Evolutionary conservation across 2,113 vertebrate genomes (phyloP).

Genomic region (Hippocampus abdominalis): DNA sequence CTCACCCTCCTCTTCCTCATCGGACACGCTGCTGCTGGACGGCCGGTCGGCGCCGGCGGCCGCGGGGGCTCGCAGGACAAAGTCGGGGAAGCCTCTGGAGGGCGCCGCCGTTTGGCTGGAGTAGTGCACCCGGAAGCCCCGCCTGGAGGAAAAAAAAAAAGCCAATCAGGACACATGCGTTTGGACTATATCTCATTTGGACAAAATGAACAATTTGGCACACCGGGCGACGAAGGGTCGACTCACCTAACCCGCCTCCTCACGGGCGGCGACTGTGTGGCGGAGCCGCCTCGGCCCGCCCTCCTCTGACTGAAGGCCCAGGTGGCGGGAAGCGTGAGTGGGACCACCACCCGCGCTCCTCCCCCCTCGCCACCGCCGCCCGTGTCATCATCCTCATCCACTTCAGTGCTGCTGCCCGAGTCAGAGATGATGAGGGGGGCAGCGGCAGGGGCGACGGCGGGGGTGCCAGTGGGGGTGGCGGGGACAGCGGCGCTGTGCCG

Average conservation of each 20-base stretch:
- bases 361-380: not conserved
- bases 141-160: slow-evolving; percentile 49
- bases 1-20: slow-evolving; percentile 43
- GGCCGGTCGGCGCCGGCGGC: slow-evolving; percentile 59
- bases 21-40: slow-evolving; percentile 70
- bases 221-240: too few species aligned
- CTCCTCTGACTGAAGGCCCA: slow-evolving; percentile 65
- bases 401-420: slow-evolving; percentile 48
- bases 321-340: slow-evolving; percentile 45
- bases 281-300: not conserved
- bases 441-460: not conserved
- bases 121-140: slow-evolving; percentile 65
- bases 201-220: too few species aligned
- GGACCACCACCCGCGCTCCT: not conserved
- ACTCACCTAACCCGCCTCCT: slow-evolving; percentile 58
- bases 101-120: slow-evolving; percentile 77
- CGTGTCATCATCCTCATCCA: slow-evolving; percentile 41
- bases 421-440: slow-evolving; percentile 34
- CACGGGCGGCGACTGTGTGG: not conserved
- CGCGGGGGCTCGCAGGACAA: slow-evolving; percentile 27
- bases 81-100: slow-evolving; percentile 61
- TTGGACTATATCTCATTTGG: too few species aligned
- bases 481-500: slow-evolving; percentile 4
- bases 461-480: not conserved
- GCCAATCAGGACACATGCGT: not conserved